A percentile compares a stretch with the other conserved stretches of the same genome.
These are phyloP conservation scores for Siphonodentalium dalli DNA, from an alignment of 2,888 invertebrate species.

Conservation along the genomic window DNA sequence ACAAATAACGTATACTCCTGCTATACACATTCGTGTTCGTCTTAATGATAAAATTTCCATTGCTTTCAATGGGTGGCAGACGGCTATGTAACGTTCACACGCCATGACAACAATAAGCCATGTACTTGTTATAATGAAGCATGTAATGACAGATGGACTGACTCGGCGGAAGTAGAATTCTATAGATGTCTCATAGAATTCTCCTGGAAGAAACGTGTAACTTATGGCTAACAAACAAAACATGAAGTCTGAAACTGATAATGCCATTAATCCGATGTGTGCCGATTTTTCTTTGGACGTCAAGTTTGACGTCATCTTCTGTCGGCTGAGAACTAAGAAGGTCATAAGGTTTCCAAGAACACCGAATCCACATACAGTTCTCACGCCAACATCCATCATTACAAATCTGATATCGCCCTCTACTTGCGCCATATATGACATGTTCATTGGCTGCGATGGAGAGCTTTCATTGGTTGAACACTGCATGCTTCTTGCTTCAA, in stretches of 20 bases:
- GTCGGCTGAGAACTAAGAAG: conserved; percentile 53
- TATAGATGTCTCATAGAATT: conserved; percentile 34
- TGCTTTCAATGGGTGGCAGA: conserved; percentile 61
- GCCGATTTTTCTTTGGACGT: conserved; percentile 61
- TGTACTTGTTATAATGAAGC: conserved; percentile 60
- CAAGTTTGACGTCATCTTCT: conserved; percentile 49
- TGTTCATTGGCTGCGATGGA: background rate
- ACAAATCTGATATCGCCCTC: conserved; percentile 36
- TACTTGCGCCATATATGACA: conserved; percentile 25
- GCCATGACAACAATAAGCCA: conserved; percentile 63
- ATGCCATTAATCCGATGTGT: conserved; percentile 57
- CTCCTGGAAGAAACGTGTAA: conserved; percentile 43
- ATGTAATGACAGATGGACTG: conserved; percentile 50
- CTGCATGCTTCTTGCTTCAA: too few species aligned
- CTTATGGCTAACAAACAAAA: conserved; percentile 57
- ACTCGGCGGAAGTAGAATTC: conserved; percentile 49
- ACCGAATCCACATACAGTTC: conserved; percentile 54
- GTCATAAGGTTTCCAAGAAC: conserved; percentile 57
- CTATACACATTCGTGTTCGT: conserved; percentile 51
- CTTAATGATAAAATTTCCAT: conserved; percentile 53
- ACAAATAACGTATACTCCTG: conserved; percentile 43
- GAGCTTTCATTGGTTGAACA: too few species aligned
- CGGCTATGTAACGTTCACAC: conserved; percentile 60
- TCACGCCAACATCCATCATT: conserved; percentile 48
- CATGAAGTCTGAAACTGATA: conserved; percentile 60